Evolutionary conservation across 2,888 invertebrate genomes (phyloP).

Genomic region (Ormyrus rosae): DNA sequence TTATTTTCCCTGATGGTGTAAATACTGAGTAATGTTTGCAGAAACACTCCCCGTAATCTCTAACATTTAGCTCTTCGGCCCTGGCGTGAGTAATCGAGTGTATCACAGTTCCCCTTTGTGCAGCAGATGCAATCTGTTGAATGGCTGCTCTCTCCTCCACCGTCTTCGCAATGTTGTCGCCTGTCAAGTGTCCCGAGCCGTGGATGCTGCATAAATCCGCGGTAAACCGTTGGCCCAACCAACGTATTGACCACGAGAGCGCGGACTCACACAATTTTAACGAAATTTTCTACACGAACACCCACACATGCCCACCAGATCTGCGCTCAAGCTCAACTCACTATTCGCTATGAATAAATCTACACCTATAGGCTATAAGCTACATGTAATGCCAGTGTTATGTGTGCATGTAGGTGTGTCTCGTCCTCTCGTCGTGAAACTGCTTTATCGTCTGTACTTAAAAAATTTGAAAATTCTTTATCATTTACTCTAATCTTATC

Average conservation of each 20-base stretch:
- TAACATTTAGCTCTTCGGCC: slow-evolving; percentile 48
- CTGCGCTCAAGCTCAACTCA: not conserved
- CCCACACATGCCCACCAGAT: not conserved
- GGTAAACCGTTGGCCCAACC: slow-evolving; percentile 12
- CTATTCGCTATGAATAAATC: slow-evolving; percentile 23
- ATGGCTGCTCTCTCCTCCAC: slow-evolving; percentile 4
- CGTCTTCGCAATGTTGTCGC: not conserved
- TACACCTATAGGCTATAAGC: not conserved
- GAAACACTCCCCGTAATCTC: slow-evolving; percentile 31
- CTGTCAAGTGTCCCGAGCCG: slow-evolving; percentile 17
- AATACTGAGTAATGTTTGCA: slow-evolving; percentile 10
- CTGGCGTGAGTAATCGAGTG: slow-evolving; percentile 40
- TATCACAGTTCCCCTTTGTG: slow-evolving; percentile 12
- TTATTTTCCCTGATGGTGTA: slow-evolving; percentile 13
- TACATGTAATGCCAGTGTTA: no score
- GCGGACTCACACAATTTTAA: not conserved
- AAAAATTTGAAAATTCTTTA: no score
- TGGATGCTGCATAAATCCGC: slow-evolving; percentile 28
- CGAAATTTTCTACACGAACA: not conserved
- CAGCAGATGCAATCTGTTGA: slow-evolving; percentile 46
- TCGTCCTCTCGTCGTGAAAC: no score
- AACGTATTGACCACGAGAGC: slow-evolving; percentile 45
- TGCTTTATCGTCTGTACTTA: no score
- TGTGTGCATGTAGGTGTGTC: not conserved
- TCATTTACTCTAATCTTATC: no score